Conservation (phyloP, 2,113 vertebrate species). For the Lutjanus erythropterus region DNA sequence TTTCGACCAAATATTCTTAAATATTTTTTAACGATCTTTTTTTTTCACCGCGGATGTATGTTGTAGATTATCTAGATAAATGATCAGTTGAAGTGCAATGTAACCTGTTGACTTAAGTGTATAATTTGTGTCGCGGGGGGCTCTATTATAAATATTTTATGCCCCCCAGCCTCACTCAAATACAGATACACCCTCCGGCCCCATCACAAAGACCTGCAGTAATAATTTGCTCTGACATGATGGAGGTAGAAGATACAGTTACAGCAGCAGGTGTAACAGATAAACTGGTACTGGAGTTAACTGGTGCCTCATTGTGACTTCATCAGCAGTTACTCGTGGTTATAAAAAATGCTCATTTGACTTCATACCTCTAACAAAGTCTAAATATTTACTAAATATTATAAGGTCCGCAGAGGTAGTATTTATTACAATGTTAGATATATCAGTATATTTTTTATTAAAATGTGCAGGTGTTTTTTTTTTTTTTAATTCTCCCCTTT, state of each 20-base stretch:
- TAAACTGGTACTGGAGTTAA: not conserved
- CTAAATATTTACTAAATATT: not conserved
- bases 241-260: not conserved
- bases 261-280: constrained; percentile 31
- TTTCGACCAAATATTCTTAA: not conserved
- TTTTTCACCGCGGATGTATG: too few relatives aligned
- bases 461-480: too few relatives aligned
- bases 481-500: too few relatives aligned
- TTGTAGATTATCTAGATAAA: too few relatives aligned
- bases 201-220: not conserved
- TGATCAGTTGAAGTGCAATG: not conserved
- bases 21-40: not conserved
- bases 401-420: not conserved
- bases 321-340: not conserved
- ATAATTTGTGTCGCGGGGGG: not conserved
- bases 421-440: not conserved
- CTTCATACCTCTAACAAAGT: not conserved
- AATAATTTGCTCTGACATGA: not conserved
- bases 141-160: not conserved
- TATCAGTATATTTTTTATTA: too few relatives aligned
- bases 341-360: too few relatives aligned
- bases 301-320: not conserved
- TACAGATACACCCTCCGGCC: not conserved
- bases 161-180: not conserved
- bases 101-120: constrained; percentile 20